phyloP scores from a whole-genome alignment of 2,888 invertebrate species.

The Pantelozetes paolii region DNA sequence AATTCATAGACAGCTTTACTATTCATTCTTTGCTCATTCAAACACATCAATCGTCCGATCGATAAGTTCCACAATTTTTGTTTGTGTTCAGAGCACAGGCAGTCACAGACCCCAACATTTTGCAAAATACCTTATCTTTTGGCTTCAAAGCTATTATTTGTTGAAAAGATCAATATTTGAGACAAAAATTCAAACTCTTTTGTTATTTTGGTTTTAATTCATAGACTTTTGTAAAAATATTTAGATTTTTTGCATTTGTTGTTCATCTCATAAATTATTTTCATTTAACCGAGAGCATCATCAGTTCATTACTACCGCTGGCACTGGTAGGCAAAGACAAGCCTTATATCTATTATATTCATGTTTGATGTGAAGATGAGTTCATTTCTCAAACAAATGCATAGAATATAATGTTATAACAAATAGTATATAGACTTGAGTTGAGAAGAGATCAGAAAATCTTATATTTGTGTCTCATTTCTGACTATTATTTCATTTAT shows the following conservation, averaged over 20 bases:
- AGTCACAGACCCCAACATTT: not conserved
- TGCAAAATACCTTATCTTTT: not conserved
- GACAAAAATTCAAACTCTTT: no score
- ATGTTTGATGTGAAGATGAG: not conserved
- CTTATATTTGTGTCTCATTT: not conserved
- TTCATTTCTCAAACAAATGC: not conserved
- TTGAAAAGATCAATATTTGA: slow-evolving; percentile 12
- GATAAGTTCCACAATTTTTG: not conserved
- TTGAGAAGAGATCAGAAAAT: not conserved
- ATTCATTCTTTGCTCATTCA: not conserved
- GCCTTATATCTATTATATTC: not conserved
- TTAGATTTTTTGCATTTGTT: not conserved
- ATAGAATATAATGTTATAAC: not conserved
- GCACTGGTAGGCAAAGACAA: not conserved
- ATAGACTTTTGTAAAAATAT: not conserved
- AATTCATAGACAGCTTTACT: no score
- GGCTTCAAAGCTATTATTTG: not conserved
- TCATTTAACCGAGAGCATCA: not conserved
- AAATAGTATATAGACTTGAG: no score
- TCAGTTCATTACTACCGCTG: slow-evolving; percentile 1
- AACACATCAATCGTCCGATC: not conserved
- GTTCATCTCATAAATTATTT: not conserved
- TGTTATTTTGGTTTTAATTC: no score
- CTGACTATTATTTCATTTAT: not conserved
- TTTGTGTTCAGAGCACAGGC: not conserved